A percentile compares a stretch with the other conserved stretches of the same genome.
phyloP scores from a whole-genome alignment of 2,797 vertebrate species.

The Lepilemur ruficaudatus region DNA sequence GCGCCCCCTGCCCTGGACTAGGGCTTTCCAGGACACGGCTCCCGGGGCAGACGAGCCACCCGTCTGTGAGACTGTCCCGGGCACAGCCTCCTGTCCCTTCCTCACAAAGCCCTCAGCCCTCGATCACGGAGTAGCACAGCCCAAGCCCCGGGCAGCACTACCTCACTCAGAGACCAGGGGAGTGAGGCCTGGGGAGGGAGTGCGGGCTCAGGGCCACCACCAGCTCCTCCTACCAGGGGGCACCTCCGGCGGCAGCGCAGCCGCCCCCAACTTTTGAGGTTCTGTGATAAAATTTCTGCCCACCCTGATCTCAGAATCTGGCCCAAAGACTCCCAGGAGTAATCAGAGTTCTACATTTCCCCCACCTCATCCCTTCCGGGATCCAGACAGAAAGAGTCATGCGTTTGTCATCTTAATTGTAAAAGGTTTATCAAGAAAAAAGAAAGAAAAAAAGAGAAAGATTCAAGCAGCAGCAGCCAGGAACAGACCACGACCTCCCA shows the following conservation, averaged over 20 bases:
- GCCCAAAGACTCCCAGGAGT: background rate
- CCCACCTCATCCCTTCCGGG: background rate
- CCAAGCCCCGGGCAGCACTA: background rate
- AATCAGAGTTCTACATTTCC: background rate
- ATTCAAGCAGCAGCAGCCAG: conserved; percentile 55
- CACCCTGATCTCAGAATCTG: background rate
- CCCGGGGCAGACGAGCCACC: background rate
- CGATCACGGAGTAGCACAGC: background rate
- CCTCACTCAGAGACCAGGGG: background rate
- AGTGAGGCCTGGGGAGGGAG: background rate
- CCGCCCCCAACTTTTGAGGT: background rate
- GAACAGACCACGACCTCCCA: conserved; percentile 13
- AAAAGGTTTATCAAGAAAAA: conserved; percentile 74
- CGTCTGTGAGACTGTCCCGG: background rate
- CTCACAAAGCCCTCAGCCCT: background rate
- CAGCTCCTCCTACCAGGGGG: background rate
- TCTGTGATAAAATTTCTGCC: background rate
- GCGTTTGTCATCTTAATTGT: conserved; percentile 44
- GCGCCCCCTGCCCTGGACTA: background rate
- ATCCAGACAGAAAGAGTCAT: conserved; percentile 21
- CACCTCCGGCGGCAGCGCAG: background rate
- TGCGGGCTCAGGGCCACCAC: background rate
- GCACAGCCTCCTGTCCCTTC: background rate
- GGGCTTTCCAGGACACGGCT: background rate
- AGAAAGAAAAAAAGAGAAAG: conserved; percentile 1